Base-by-base conservation (phyloP, 2,888 invertebrate species). In the Caenorhabditis zanzibari region DNA sequence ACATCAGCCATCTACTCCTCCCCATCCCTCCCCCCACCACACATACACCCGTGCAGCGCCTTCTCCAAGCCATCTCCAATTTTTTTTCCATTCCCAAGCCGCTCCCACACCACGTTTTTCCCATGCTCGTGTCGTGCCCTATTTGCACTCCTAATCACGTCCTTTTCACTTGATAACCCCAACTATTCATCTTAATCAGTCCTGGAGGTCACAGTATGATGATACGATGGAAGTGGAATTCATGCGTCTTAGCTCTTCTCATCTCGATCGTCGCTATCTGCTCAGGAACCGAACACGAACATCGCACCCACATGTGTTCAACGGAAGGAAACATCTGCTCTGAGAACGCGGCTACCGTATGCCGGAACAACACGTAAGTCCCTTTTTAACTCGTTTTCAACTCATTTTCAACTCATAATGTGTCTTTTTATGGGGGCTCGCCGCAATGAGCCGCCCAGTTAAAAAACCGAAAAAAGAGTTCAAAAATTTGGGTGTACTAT, bases 351-450 rank as follows among this genome's bases (percentile, higher is more conserved):
- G 91, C 91, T 52, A 88, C 88, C 41, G 86, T 91, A 64, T 91
- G 91, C 72, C 72, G 88, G 49, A 91, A 91, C 74, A 88, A 88
- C 72, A 91, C 91, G 92, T 91, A 76, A 90, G 91, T 89, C 63
- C 49, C 66, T 68, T 68, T 68, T 56, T 73, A 54, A 54, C 38
- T 38, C 38, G 10, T 38, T 38, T 38, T 56, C 75, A 54, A 54
- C 38, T 38, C 38, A 38, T 38, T 38, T 38, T 12, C 38, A 52
- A 56, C 54, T 41, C 54, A 58, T 73, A 52, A 52, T 16, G 10
- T 19, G 54, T 44, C 2, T 61, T 61, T 63, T 77, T 61, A 52
- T 49, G 69, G 52, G 61, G 41, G n/a, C 38, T 6, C 14, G 49
- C 32, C 32, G 32, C 32, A 61, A 61, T 24, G 24, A 41, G 68